Evolutionary conservation across 2,888 invertebrate species (phyloP).

Genomic region (Sclerodermus sp.): DNA sequence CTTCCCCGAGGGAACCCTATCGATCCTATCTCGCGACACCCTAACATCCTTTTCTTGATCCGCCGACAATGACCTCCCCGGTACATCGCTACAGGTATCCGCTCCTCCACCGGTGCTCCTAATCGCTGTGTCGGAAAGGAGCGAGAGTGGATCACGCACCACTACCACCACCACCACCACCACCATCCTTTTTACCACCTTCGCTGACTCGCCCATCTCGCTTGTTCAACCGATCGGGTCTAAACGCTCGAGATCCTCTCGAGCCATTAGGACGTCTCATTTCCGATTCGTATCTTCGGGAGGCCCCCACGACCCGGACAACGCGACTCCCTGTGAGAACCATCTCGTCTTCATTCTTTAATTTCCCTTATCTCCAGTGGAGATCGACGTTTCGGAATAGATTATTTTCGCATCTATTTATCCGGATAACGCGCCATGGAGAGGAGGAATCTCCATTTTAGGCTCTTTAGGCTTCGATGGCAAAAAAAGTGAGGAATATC

Average conservation of each 20-base stretch:
- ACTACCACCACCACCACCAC: slow-evolving; percentile 17
- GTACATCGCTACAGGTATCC: background rate
- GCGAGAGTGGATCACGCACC: no score
- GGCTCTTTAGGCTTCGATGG: no score
- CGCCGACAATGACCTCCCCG: slow-evolving; percentile 33
- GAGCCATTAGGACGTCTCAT: slow-evolving; percentile 36
- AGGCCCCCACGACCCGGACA: background rate
- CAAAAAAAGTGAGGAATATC: no score
- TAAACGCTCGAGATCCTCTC: slow-evolving; percentile 8
- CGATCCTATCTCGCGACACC: slow-evolving; percentile 50
- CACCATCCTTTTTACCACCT: slow-evolving; percentile 8
- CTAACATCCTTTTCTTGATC: slow-evolving; percentile 53
- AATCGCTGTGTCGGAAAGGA: no score
- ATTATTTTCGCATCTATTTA: no score
- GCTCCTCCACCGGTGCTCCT: background rate
- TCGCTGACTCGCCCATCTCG: background rate
- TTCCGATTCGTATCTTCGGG: slow-evolving; percentile 21
- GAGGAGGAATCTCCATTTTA: no score
- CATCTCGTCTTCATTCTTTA: background rate
- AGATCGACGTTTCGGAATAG: no score
- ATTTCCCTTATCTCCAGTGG: no score
- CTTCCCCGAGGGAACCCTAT: slow-evolving; percentile 16
- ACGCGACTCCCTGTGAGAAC: slow-evolving; percentile 6
- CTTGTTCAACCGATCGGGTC: background rate
- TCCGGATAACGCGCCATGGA: no score